A percentile compares a stretch with the other conserved stretches of the same genome.
Evolutionary conservation across 2,888 invertebrate species (phyloP).

Genomic region (Melanotus villosus): DNA sequence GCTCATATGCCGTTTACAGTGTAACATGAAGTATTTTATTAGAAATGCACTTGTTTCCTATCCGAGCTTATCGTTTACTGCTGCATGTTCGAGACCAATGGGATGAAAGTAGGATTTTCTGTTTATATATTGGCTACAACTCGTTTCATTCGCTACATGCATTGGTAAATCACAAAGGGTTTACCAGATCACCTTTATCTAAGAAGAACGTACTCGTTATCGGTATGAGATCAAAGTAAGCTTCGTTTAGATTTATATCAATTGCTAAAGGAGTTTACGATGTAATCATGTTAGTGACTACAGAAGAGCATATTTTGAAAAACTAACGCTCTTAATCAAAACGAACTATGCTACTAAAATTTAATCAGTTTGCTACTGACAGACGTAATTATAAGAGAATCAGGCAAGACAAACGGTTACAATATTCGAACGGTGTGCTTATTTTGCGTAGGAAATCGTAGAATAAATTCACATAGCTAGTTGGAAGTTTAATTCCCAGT

Average conservation of each 20-base stretch:
- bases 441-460: no score
- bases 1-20: slow-evolving; percentile 9
- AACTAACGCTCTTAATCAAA: no score
- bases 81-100: slow-evolving; percentile 17
- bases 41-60: slow-evolving; percentile 12
- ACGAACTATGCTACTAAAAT: no score
- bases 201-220: slow-evolving; percentile 2
- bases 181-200: slow-evolving; percentile 51
- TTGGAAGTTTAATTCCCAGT: no score
- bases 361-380: no score
- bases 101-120: slow-evolving; percentile 43
- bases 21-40: slow-evolving; percentile 19
- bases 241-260: background rate
- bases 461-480: no score
- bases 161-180: slow-evolving; percentile 61
- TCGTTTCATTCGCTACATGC: slow-evolving; percentile 53
- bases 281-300: no score
- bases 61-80: background rate
- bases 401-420: no score
- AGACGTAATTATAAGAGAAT: no score
- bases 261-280: no score
- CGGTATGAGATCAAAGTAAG: slow-evolving; percentile 8
- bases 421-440: no score
- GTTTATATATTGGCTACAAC: slow-evolving; percentile 53
- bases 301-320: no score